Conservation (phyloP, 2,797 vertebrate species). For the Megaceryle alcyon region DNA sequence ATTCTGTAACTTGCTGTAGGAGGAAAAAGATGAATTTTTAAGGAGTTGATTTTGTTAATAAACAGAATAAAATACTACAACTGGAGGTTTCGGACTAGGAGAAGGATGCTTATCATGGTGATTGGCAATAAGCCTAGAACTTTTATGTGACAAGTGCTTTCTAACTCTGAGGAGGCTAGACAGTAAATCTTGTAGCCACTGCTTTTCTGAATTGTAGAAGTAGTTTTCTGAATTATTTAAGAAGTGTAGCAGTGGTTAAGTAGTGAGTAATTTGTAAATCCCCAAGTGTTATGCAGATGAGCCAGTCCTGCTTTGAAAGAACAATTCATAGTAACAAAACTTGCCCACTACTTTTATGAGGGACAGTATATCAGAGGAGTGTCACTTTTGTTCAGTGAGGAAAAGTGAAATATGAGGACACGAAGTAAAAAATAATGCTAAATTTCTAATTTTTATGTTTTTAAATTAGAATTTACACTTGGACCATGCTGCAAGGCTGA, state of each 20-base stretch:
- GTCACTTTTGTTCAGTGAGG: rapidly evolving
- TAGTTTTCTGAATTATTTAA: background rate
- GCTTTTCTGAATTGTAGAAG: background rate
- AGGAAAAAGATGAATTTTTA: background rate
- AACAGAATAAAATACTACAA: background rate
- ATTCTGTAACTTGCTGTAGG: background rate
- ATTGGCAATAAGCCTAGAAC: background rate
- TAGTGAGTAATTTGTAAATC: background rate
- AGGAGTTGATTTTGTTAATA: background rate
- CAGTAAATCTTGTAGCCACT: background rate
- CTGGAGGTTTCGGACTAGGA: background rate
- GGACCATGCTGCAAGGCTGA: background rate
- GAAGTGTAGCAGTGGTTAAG: background rate
- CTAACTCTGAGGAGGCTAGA: background rate
- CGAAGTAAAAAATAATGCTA: background rate
- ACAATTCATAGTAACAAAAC: background rate
- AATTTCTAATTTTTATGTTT: background rate
- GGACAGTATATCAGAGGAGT: background rate
- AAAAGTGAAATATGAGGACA: background rate
- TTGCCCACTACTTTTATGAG: background rate
- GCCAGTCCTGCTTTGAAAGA: background rate
- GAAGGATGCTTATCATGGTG: background rate
- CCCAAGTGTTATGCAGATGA: background rate
- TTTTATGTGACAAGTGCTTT: background rate
- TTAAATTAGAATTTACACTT: background rate